A percentile compares a stretch with the other conserved stretches of the same genome.
Conservation (phyloP, 2,888 invertebrate genomes). For the Papilio gigon region DNA sequence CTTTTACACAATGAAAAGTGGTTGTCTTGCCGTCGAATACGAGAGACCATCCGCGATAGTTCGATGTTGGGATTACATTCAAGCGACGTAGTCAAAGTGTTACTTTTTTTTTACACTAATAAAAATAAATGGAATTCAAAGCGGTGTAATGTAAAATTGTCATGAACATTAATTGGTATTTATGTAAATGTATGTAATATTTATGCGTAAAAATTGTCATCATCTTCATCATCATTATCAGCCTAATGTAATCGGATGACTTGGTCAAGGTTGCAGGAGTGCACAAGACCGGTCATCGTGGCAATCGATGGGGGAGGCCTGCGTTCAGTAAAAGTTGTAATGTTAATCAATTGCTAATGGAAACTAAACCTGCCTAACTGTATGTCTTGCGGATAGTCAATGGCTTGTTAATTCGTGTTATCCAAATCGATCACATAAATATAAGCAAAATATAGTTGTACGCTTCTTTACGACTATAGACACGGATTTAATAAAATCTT, state of each 20-base stretch:
- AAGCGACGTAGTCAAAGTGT: background rate
- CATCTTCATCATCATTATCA: too few species aligned
- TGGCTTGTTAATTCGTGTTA: background rate
- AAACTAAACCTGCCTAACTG: too few species aligned
- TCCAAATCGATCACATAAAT: background rate
- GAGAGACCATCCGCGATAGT: conserved; percentile 6
- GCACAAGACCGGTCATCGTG: too few species aligned
- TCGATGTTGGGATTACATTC: conserved; percentile 22
- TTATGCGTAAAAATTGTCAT: too few species aligned
- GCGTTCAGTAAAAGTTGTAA: too few species aligned
- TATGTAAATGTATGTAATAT: background rate
- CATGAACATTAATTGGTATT: background rate
- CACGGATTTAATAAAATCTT: conserved; percentile 1
- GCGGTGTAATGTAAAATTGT: background rate
- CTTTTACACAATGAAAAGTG: conserved; percentile 38
- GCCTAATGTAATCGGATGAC: too few species aligned
- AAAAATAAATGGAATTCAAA: background rate
- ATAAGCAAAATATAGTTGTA: background rate
- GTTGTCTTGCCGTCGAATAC: conserved; percentile 25
- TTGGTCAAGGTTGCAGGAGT: too few species aligned
- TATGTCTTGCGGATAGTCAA: background rate
- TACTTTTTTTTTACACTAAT: background rate
- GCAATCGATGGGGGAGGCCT: too few species aligned
- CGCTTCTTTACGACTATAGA: background rate
- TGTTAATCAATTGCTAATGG: too few species aligned